Percentiles rank a stretch among this genome's conserved stretches.
Conservation (phyloP, 2,113 vertebrate species). For the Pluvialis apricaria region DNA sequence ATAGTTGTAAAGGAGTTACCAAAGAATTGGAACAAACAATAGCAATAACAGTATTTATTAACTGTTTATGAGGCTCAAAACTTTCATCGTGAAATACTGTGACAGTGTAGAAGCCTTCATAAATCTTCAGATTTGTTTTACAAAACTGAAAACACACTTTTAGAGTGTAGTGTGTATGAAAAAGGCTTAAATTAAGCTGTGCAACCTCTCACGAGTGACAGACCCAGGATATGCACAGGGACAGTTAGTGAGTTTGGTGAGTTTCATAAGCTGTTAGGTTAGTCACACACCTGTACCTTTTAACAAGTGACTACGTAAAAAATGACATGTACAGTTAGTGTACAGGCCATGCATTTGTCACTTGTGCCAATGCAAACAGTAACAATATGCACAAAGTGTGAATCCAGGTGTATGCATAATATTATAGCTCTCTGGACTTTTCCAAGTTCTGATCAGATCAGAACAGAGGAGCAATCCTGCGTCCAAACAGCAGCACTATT, state of each 20-base stretch:
- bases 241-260: background rate
- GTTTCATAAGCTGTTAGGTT: background rate
- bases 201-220: background rate
- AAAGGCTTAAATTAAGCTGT: background rate
- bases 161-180: background rate
- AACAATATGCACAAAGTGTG: background rate
- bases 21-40: background rate
- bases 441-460: background rate
- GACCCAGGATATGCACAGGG: no score
- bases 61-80: background rate
- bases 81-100: background rate
- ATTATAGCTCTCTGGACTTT: background rate
- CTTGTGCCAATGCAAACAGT: background rate
- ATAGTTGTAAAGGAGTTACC: background rate
- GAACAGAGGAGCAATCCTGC: background rate
- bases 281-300: background rate
- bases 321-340: background rate
- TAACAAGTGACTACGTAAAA: background rate
- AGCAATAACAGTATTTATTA: background rate
- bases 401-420: background rate
- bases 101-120: background rate
- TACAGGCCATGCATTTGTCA: background rate
- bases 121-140: background rate
- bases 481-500: background rate
- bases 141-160: background rate